A percentile compares a stretch with the other conserved stretches of the same genome.
phyloP scores from a whole-genome alignment of 2,888 invertebrate species.

The Sphinx pinastri region DNA sequence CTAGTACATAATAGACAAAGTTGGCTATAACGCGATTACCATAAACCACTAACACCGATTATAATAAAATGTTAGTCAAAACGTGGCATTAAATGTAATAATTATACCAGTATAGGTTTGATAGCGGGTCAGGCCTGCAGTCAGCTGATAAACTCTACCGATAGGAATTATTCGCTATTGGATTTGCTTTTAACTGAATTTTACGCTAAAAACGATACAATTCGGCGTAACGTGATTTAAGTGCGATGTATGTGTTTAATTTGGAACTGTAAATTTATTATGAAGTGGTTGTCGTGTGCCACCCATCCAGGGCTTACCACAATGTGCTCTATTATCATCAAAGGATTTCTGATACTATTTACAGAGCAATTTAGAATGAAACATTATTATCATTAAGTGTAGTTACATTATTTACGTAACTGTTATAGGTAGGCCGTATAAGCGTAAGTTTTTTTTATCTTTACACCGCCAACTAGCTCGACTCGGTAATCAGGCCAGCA shows the following conservation, averaged over 20 bases:
- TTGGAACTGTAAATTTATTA: background rate
- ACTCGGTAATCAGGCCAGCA: too few species aligned
- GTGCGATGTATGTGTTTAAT: background rate
- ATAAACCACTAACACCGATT: background rate
- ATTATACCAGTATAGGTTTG: background rate
- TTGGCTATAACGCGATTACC: too few species aligned
- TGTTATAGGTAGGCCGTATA: too few species aligned
- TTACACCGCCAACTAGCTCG: too few species aligned
- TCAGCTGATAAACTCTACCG: background rate
- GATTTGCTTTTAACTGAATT: background rate
- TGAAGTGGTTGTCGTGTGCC: background rate
- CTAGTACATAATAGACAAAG: too few species aligned
- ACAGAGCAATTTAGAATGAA: background rate
- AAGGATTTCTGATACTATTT: background rate
- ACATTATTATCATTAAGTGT: background rate
- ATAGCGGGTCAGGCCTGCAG: background rate
- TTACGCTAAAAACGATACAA: constrained; percentile 2
- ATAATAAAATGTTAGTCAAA: background rate
- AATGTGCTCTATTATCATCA: too few species aligned
- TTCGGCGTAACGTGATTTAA: background rate
- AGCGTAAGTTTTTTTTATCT: too few species aligned
- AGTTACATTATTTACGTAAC: too few species aligned
- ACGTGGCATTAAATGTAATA: background rate
- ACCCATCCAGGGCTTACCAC: too few species aligned
- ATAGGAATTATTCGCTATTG: constrained; percentile 6